Percentiles rank a stretch among this genome's conserved stretches.
phyloP scores from a whole-genome alignment of 2,113 vertebrate species.

The Hyperopisus bebe region DNA sequence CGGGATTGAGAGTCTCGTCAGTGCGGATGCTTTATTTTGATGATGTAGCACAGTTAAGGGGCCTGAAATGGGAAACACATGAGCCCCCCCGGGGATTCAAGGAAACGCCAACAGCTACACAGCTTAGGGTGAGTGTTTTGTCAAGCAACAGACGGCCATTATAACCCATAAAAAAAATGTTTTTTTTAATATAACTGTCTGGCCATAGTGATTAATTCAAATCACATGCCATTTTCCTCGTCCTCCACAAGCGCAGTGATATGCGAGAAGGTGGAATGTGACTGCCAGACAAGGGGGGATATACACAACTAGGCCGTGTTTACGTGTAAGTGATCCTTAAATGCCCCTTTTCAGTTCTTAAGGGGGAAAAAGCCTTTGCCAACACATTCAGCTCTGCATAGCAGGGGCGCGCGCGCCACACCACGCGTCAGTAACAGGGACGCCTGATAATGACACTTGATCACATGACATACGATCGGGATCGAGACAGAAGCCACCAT shows the following conservation, averaged over 20 bases:
- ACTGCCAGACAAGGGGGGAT: conserved; percentile 50
- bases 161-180: conserved; percentile 62
- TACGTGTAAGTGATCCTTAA: conserved; percentile 27
- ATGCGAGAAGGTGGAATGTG: conserved; percentile 58
- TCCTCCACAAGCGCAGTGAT: conserved; percentile 62
- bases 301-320: conserved; percentile 17
- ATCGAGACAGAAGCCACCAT: not conserved
- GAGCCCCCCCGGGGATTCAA: conserved; percentile 56
- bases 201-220: conserved; percentile 74
- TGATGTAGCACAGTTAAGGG: conserved; percentile 50
- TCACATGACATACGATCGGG: not conserved
- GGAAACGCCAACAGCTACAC: conserved; percentile 61
- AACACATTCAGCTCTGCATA: not conserved
- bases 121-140: conserved; percentile 62
- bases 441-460: not conserved
- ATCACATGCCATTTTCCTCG: conserved; percentile 59
- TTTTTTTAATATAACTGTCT: conserved; percentile 70
- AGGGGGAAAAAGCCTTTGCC: not conserved
- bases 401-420: not conserved
- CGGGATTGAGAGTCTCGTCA: conserved; percentile 22
- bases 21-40: conserved; percentile 60
- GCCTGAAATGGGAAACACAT: conserved; percentile 65
- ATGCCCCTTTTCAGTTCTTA: conserved; percentile 23
- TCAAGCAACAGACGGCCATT: conserved; percentile 70
- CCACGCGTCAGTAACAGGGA: not conserved